Conservation (phyloP, 1,140 invertebrate species). For the Formica selysi region DNA sequence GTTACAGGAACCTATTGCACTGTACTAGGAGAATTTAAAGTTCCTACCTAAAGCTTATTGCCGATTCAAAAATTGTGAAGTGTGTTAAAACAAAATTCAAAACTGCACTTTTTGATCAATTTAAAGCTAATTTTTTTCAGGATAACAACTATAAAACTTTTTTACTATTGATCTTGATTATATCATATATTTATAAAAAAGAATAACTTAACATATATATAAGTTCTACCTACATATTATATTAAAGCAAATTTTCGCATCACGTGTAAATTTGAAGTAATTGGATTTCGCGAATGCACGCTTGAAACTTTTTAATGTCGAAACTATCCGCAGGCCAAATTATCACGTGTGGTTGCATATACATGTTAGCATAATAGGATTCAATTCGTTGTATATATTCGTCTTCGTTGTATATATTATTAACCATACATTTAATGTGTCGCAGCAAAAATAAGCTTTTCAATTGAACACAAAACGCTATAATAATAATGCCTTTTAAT, state of each 20-base stretch:
- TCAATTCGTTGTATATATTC: background rate
- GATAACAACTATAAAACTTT: background rate
- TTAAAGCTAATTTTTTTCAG: background rate
- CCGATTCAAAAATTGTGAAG: background rate
- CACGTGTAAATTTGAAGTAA: background rate
- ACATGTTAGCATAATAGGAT: background rate
- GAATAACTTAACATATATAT: background rate
- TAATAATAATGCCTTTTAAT: background rate
- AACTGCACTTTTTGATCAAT: background rate
- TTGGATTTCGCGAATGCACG: background rate
- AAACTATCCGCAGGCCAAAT: background rate
- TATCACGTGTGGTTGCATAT: background rate
- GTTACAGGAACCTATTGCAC: background rate
- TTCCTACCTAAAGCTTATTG: conserved; percentile 3
- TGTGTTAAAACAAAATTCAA: background rate
- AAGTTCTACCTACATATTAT: background rate
- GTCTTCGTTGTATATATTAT: background rate
- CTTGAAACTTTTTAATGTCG: background rate
- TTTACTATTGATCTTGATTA: background rate
- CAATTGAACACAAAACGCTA: background rate
- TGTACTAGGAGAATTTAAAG: conserved; percentile 1
- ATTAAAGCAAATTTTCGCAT: background rate
- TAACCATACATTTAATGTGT: background rate
- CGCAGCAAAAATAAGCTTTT: background rate
- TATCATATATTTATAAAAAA: conserved; percentile 8